Base-by-base conservation (phyloP, 2,888 invertebrate genomes). In the Nemapogon koenigi region DNA sequence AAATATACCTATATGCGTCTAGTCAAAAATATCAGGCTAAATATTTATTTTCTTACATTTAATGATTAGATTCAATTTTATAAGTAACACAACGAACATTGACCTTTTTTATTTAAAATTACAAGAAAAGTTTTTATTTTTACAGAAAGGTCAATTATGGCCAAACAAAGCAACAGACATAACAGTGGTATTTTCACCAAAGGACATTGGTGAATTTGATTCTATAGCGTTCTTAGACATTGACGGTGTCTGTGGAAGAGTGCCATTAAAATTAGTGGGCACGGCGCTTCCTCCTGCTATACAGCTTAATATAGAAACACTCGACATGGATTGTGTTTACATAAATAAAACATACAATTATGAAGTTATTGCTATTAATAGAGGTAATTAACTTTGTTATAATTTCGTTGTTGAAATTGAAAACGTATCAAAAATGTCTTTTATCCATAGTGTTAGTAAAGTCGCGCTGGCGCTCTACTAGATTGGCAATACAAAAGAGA, bases 61-160 rank as follows among this genome's bases (percentile, higher is more conserved):
- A n/a, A n/a, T n/a, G n/a, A n/a, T n/a, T n/a, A n/a, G n/a, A n/a
- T n/a, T 7, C 28, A 11, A n/a, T 4, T 28, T 28, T n/a, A 28
- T 28, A 7, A 7, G 7, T 28, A 28, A 11, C 28, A 28, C 11
- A 28, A 11, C 4, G 4, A n/a, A 28, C 28, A 28, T 28, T n/a
- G 7, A 4, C 7, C 11, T 28, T 28, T 4, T 28, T 7, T 28
- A n/a, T 7, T 28, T 28, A n/a, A n/a, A n/a, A n/a, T 13, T 28
- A 28, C 11, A 28, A 28, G 28, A 28, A 14, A 15, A 16, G 4
- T 30, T 7, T 53, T 42, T 8, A 48, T 47, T 16, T 29, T 42
- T 46, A 33, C 53, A 86, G 86, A 61, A 60, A 43, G 86, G 85
- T 15, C 75, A 81, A 49, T 55, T 86, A 17, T 83, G 83, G 80